Base-by-base conservation (phyloP, 1,140 invertebrate species). In the Drosophila equinoxialis region DNA sequence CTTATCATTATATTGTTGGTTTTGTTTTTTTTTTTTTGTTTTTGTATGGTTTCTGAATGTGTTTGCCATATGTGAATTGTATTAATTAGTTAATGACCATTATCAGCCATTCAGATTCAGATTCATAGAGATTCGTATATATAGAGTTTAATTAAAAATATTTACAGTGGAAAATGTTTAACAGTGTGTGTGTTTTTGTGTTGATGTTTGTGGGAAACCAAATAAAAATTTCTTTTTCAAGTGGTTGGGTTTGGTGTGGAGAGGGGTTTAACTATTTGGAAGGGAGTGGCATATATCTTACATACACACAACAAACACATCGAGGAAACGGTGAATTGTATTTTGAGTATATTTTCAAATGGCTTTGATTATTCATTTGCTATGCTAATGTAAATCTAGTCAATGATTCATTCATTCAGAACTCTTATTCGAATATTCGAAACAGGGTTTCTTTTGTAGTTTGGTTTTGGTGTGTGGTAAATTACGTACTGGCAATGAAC, bases 111-210 rank as follows among this genome's bases (percentile, higher is more conserved):
- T 71, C 71, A 62, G 45, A 48, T 48, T 48, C 45, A 48, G 45
- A 51, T 51, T 51, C 45, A 51, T 51, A 51, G 45, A 51, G 45
- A 51, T 51, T 51, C 45, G 45, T 51, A 75, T 69, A 85, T 81
- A 85, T 59, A 35, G 42, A 45, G 70, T 77, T 72, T 78, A 76
- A 68, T 85, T 87, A 71, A 79, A 74, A 87, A 83, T 86, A 86
- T 86, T 79, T 86, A 87, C 83, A 86, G 83, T 86, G 79, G 69
- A 79, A 48, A 83, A 86, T 83, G 72, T 76, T 71, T 79, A 86
- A 86, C 83, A 86, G 72, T 86, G 45, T 23, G 45, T 8, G 17
- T 51, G 17, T 48, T 17, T 51, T 6, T 23, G 17, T 51, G 45
- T 51, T 23, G 10, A 11, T 39, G 11, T 39, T 13, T 39, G 10